phyloP scores from a whole-genome alignment of 2,888 invertebrate species.

The Thera obeliscata region DNA sequence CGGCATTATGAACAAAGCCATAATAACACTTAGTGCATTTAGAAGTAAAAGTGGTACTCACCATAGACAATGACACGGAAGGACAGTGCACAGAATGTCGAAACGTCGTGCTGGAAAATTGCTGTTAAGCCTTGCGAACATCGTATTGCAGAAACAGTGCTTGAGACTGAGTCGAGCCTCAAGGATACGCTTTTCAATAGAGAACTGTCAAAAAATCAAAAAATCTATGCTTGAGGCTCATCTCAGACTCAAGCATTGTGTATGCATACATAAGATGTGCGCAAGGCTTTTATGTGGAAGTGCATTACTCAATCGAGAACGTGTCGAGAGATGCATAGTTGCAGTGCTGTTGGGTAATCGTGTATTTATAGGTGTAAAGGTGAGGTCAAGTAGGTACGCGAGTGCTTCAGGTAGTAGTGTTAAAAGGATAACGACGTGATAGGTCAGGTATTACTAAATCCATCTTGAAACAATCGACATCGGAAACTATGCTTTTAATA shows the following conservation, averaged over 20 bases:
- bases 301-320: constrained; percentile 50
- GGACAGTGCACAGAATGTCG: constrained; percentile 51
- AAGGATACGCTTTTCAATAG: no score
- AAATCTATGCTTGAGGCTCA: no score
- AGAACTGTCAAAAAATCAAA: no score
- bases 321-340: constrained; percentile 36
- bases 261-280: no score
- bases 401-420: constrained; percentile 21
- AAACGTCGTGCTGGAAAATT: constrained; percentile 55
- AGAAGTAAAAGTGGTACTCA: constrained; percentile 53
- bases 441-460: background rate
- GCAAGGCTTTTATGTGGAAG: constrained; percentile 38
- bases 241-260: no score
- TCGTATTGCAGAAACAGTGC: no score
- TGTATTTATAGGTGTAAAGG: constrained; percentile 19
- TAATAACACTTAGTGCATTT: constrained; percentile 37
- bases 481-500: background rate
- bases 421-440: constrained; percentile 9
- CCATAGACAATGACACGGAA: constrained; percentile 47
- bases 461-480: constrained; percentile 18
- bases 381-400: constrained; percentile 17
- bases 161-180: no score
- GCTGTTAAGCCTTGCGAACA: constrained; percentile 1
- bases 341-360: constrained; percentile 27
- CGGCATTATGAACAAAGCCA: no score